Evolutionary conservation across 1,140 invertebrate species (phyloP).

Genomic region (Drosophila pachea): DNA sequence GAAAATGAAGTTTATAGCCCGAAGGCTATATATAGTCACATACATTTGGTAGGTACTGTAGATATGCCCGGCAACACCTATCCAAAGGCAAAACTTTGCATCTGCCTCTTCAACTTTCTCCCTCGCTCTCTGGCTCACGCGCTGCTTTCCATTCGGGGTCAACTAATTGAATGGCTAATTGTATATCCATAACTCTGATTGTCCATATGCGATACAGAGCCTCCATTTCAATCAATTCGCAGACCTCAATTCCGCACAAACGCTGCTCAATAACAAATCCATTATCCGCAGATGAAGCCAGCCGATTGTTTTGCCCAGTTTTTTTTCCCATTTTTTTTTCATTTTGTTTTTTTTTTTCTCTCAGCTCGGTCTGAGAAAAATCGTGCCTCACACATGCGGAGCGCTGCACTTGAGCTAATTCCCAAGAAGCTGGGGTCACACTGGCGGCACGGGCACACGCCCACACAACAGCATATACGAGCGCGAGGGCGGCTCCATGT

Average conservation of each 20-base stretch:
- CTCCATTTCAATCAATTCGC: slow-evolving; percentile 27
- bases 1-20: background rate
- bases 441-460: slow-evolving; percentile 44
- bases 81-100: no score
- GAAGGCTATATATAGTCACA: background rate
- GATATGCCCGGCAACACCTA: no score
- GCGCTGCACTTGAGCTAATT: slow-evolving; percentile 65
- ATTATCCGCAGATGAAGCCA: slow-evolving; percentile 46
- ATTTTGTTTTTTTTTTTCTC: background rate
- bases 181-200: slow-evolving; percentile 38
- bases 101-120: no score
- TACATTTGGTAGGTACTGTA: no score
- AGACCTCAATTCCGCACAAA: slow-evolving; percentile 37
- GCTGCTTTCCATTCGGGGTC: slow-evolving; percentile 7
- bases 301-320: slow-evolving; percentile 40
- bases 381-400: slow-evolving; percentile 53
- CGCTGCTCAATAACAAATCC: slow-evolving; percentile 59
- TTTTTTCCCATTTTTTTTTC: background rate
- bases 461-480: slow-evolving; percentile 35
- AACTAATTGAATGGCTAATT: slow-evolving; percentile 25
- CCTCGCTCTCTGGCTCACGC: background rate
- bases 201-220: slow-evolving; percentile 32
- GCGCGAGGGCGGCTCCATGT: background rate
- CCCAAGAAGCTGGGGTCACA: slow-evolving; percentile 51
- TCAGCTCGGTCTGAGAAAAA: slow-evolving; percentile 9